Conservation (phyloP, 2,888 invertebrate genomes). For the Tipula helvola region DNA sequence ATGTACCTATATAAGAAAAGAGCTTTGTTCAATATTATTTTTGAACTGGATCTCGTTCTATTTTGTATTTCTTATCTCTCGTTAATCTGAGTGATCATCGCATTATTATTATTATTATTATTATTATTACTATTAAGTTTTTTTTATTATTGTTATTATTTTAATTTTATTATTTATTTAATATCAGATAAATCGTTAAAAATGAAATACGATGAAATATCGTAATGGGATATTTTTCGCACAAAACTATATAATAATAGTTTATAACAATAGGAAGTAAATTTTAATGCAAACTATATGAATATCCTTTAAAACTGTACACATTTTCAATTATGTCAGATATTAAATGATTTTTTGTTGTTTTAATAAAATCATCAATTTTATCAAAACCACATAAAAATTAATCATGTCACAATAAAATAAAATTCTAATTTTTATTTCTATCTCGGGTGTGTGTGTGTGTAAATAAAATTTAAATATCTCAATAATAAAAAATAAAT, state of each 20-base stretch:
- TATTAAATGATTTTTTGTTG: neutral
- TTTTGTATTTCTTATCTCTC: neutral
- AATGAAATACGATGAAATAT: neutral
- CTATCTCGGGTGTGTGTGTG: neutral
- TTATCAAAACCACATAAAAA: neutral
- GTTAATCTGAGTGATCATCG: slow-evolving; percentile 4
- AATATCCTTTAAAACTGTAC: neutral
- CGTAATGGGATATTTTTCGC: neutral
- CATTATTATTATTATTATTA: neutral
- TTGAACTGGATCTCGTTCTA: neutral
- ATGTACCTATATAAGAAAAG: neutral
- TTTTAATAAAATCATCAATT: neutral
- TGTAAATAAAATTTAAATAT: neutral
- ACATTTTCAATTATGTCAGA: neutral
- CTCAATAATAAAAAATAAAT: neutral
- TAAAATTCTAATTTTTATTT: neutral
- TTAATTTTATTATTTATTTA: neutral
- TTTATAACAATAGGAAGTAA: neutral
- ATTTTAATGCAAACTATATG: neutral
- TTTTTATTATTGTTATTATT: neutral
- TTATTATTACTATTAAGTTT: neutral
- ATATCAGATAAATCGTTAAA: neutral
- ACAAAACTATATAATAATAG: neutral
- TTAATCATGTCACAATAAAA: neutral
- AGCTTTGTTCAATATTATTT: neutral